Conservation (phyloP, 2,113 vertebrate species). For the Strix uralensis region DNA sequence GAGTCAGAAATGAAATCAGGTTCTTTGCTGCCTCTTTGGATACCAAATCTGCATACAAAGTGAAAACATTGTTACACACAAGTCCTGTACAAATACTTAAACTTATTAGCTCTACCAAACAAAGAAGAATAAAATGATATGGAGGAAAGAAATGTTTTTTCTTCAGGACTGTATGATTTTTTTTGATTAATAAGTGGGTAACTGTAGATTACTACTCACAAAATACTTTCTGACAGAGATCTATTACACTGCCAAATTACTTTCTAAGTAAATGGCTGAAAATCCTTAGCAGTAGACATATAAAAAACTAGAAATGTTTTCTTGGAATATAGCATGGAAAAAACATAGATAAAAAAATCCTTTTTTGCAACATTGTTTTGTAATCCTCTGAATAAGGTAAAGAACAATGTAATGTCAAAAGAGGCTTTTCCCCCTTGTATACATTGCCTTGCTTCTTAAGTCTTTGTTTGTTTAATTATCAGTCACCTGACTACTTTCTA, state of each 20-base stretch:
- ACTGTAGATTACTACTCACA: not conserved
- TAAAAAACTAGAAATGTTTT: not conserved
- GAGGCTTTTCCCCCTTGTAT: not conserved
- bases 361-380: not conserved
- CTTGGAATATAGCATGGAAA: not conserved
- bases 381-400: not conserved
- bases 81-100: not conserved
- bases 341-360: not conserved
- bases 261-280: not conserved
- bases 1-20: not conserved
- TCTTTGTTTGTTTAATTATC: not conserved
- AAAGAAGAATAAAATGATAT: not conserved
- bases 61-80: not conserved
- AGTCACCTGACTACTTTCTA: not conserved
- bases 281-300: not conserved
- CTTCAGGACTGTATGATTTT: not conserved
- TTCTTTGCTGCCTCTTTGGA: not conserved
- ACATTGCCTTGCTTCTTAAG: not conserved
- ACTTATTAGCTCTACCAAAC: not conserved
- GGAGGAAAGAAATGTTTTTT: not conserved
- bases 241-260: not conserved
- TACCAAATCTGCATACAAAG: not conserved
- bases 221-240: not conserved
- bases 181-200: not conserved
- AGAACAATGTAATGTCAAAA: not conserved